Evolutionary conservation across 2,797 vertebrate genomes (phyloP), one percentile per base, ranked within the genome.

Genomic region (Valencia hispanica): DNA sequence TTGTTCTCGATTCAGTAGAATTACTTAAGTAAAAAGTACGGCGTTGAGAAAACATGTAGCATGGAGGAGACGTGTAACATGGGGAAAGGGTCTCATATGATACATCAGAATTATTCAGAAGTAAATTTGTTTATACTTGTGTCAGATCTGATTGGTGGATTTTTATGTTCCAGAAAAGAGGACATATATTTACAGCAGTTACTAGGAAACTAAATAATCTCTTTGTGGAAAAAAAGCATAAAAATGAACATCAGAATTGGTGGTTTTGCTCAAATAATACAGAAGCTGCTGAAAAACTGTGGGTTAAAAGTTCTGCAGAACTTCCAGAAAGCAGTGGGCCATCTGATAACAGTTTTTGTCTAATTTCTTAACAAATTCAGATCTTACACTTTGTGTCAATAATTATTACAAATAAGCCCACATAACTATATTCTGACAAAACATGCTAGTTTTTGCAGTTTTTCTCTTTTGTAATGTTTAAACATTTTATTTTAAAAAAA

Each of bases 201-300:
- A 57, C 27, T 51, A 55, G 36, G 36, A 1, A 34, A 78, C 57
- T 43, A 59, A 73, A 68, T 55, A 53, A 70, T n/a, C 65, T 47
- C 41, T 79, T 34, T 51, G 48, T 63, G 68, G 71, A 20, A 27
- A 39, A 51, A 25, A 51, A 70, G 15, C 1, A 9, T 17, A 17
- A 14, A 57, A 30, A 27, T 4, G 1, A n/a, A 12, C 11, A n/a
- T 43, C 39, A 7, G 22, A n/a, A 18, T 77, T 63, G 68, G 57
- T 25, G 69, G 84, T 74, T 78, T 69, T 36, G 45, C 43, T 81
- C 70, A 79, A 65, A 63, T 72, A 73, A 61, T 43, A 69, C 20
- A 81, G 69, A 85, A 86, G 79, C 72, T 50, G 30, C 50, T 82
- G 39, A 78, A 86, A 88, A 36, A 3, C 4, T 3, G 7, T 14